A percentile compares a stretch with the other conserved stretches of the same genome.
Conservation (phyloP, 2,113 vertebrate genomes). For the Cnemophilus loriae region DNA sequence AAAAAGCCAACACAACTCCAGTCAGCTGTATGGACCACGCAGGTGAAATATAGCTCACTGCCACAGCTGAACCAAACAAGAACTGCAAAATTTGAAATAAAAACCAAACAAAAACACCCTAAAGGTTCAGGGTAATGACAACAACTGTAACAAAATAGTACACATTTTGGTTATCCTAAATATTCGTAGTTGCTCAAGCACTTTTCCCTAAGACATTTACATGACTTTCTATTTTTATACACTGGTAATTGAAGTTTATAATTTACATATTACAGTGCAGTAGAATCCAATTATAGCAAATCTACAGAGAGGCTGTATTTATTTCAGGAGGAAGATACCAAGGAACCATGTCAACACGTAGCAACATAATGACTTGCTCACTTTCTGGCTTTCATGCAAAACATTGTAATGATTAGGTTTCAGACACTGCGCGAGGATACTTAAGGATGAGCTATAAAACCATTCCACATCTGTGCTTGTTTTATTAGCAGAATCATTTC, state of each 20-base stretch:
- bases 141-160: background rate
- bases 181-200: background rate
- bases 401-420: constrained; percentile 30
- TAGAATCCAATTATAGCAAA: constrained; percentile 41
- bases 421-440: background rate
- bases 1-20: background rate
- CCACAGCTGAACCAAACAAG: background rate
- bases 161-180: background rate
- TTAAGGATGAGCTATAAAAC: constrained; percentile 43
- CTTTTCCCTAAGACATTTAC: background rate
- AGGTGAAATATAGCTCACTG: background rate
- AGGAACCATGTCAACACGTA: constrained; percentile 20
- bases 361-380: constrained; percentile 40
- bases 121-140: background rate
- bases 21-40: background rate
- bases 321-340: constrained; percentile 15
- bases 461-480: constrained; percentile 34
- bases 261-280: constrained; percentile 57
- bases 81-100: background rate
- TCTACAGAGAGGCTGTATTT: constrained; percentile 27
- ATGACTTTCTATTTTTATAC: constrained; percentile 39
- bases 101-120: background rate
- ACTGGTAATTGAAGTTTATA: constrained; percentile 41
- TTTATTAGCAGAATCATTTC: constrained; percentile 43
- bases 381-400: constrained; percentile 48